Percentiles rank a stretch among this genome's conserved stretches.
Evolutionary conservation across 2,113 vertebrate species (phyloP).

Genomic region (Psittacula cyanocephala): DNA sequence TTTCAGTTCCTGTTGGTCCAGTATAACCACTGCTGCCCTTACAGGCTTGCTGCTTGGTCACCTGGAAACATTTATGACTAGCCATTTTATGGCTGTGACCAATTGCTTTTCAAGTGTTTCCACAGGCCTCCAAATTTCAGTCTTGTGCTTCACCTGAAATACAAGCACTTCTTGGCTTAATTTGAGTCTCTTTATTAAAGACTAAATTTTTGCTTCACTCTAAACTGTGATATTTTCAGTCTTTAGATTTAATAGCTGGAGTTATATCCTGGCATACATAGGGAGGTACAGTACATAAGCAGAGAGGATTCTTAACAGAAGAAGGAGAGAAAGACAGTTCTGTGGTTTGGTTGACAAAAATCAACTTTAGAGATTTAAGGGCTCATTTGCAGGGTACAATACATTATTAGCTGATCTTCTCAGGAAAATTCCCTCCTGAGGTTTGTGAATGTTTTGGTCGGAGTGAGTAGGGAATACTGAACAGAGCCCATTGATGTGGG

Average conservation of each 20-base stretch:
- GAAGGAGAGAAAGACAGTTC: background rate
- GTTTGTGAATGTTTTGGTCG: background rate
- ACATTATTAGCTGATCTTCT: background rate
- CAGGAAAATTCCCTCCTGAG: constrained; percentile 7
- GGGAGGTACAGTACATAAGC: background rate
- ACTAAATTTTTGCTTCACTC: background rate
- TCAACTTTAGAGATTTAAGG: background rate
- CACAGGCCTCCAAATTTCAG: background rate
- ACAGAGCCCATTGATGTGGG: background rate
- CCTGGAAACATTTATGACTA: background rate
- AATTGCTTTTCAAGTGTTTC: background rate
- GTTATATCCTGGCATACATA: background rate
- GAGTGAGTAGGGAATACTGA: background rate
- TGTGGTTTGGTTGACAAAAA: background rate
- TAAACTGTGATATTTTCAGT: background rate
- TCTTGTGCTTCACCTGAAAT: background rate
- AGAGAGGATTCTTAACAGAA: background rate
- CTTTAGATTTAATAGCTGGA: background rate
- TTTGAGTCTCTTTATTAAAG: background rate
- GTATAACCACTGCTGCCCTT: background rate
- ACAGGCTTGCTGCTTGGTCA: background rate
- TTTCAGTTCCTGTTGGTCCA: background rate
- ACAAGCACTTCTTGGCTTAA: background rate
- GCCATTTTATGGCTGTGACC: background rate
- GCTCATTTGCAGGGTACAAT: background rate